phyloP scores from a whole-genome alignment of 2,113 vertebrate species.

The Pseudorectes ferrugineus region DNA sequence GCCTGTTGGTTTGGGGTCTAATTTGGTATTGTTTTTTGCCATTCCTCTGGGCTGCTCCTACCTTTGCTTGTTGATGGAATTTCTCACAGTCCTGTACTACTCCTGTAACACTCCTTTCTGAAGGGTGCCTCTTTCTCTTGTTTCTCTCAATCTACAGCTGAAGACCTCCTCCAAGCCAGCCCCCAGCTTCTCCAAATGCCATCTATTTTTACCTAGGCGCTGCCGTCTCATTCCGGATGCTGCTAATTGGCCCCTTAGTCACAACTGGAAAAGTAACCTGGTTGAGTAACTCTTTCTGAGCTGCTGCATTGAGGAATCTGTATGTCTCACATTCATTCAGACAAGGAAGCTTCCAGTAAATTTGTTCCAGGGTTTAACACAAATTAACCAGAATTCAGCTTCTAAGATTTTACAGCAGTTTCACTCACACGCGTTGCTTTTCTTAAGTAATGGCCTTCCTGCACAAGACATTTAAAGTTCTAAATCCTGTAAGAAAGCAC shows the following conservation, averaged over 20 bases:
- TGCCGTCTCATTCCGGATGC: conserved; percentile 40
- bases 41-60: background rate
- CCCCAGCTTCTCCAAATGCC: conserved; percentile 57
- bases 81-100: background rate
- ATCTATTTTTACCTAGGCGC: conserved; percentile 54
- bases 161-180: conserved; percentile 16
- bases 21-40: background rate
- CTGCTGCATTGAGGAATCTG: background rate
- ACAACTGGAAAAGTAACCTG: conserved; percentile 58
- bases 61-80: background rate
- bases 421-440: background rate
- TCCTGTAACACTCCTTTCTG: background rate
- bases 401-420: background rate
- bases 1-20: background rate
- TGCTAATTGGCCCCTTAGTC: conserved; percentile 62
- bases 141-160: background rate
- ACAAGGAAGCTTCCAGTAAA: background rate
- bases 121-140: background rate
- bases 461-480: background rate
- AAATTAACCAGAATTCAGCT: background rate
- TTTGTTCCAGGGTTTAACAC: background rate
- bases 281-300: conserved; percentile 37
- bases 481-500: background rate
- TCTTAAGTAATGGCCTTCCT: background rate
- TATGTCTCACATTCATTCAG: background rate